These are phyloP conservation scores for Arge pagana DNA, from an alignment of 2,888 invertebrate species.

Conservation along the genomic window DNA sequence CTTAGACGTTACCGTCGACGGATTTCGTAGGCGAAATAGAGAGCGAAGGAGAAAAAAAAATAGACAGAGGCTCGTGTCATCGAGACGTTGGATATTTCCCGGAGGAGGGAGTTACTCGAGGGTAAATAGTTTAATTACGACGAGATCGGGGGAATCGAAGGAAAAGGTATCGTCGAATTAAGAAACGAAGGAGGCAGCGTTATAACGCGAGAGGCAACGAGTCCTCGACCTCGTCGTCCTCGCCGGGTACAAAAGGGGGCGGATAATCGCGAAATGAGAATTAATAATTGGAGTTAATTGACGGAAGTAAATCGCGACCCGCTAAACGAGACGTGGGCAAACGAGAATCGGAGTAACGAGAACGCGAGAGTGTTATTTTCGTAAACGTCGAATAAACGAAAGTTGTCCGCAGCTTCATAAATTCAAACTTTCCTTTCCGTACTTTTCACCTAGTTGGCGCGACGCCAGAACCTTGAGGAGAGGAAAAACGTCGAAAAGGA, in stretches of 20 bases:
- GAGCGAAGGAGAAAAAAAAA: too few species aligned
- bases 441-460: slow-evolving; percentile 58
- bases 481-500: background rate
- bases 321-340: background rate
- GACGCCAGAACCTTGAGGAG: slow-evolving; percentile 16
- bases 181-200: too few species aligned
- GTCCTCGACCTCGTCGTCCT: too few species aligned
- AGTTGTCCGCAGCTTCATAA: slow-evolving; percentile 13
- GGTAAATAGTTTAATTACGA: too few species aligned
- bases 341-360: background rate
- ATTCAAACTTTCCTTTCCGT: slow-evolving; percentile 49
- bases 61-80: too few species aligned
- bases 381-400: slow-evolving; percentile 14
- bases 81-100: too few species aligned
- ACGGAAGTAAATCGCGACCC: background rate
- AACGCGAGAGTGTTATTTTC: slow-evolving; percentile 2
- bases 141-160: too few species aligned
- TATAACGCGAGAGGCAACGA: too few species aligned
- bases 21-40: too few species aligned
- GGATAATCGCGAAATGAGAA: slow-evolving; percentile 4
- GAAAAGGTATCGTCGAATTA: too few species aligned
- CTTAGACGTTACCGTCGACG: slow-evolving; percentile 24
- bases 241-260: too few species aligned
- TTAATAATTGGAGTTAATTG: background rate
- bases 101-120: too few species aligned